Base-by-base conservation (phyloP, 2,797 vertebrate species). In the Microctenopoma stevenorrisi region DNA sequence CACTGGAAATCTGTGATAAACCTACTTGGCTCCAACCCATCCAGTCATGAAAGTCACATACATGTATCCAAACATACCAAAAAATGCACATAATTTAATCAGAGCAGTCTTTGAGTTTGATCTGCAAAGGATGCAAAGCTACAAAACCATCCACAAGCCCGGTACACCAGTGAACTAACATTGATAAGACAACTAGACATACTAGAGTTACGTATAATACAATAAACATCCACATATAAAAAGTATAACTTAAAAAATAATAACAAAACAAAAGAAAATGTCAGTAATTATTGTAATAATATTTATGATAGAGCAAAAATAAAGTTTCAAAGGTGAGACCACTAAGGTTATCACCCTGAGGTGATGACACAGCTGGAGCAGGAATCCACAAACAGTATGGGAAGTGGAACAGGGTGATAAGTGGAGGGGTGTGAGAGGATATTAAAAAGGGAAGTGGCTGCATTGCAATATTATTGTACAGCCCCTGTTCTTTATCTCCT, bases 61-160 rank as follows among this genome's bases (percentile, higher is more conserved):
- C 51, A 52, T 47, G 48, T 13, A 37, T 0, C 53, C 26, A 35
- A 0, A 60, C 18, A 62, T 28, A 73, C 37, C 50, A n/a, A 49
- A 30, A 79, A 54, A 79, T 53, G 64, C 53, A 82, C 30, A 52
- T 65, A 47, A 54, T 62, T 53, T 71, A 80, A 68, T 84, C 75
- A 82, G 78, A 88, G 74, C 72, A 59, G 82, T 84, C 86, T 85
- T 88, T 3, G 72, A 84, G 79, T 82, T 90, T 89, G 87, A 88
- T 91, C 90, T 66, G 66, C 84, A 86, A 91, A 88, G 76, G 83
- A 84, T 72, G 75, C 68, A 73, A 48, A 67, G 74, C 74, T 84
- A 82, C 54, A 78, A 72, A 82, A 79, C 26, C 72, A 78, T 78
- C 86, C 83, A 71, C 56, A 72, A 87, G 25, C 84, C 88, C 79